Evolutionary conservation across 64 coral and sea anemone genomes (phyloP).

Genomic region (Trachythela sp.): DNA sequence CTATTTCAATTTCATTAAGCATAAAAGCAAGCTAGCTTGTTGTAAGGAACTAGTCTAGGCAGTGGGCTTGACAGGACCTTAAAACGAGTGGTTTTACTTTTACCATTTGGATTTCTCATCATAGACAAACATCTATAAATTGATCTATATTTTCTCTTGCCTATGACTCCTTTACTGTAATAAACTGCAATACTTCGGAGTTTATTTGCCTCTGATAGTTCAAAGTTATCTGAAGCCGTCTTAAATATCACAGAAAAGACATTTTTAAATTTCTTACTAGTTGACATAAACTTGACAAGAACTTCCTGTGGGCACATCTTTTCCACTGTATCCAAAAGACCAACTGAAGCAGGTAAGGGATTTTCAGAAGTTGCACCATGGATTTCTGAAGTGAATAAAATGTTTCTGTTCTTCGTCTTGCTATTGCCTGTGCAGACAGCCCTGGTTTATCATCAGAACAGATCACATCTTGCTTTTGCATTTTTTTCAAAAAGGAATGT

Average conservation of each 20-base stretch:
- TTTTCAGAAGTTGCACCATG: not conserved
- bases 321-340: not conserved
- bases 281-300: conserved; percentile 4
- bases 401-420: not conserved
- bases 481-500: not conserved
- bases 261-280: conserved; percentile 16
- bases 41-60: conserved; percentile 53
- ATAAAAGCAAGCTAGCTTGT: conserved; percentile 44
- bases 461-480: not conserved
- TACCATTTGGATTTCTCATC: conserved; percentile 25
- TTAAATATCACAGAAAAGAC: conserved; percentile 35
- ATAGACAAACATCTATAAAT: conserved; percentile 23
- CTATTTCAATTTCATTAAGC: conserved; percentile 48
- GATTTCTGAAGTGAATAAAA: not conserved
- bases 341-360: not conserved
- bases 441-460: not conserved
- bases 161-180: conserved; percentile 66
- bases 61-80: conserved; percentile 47
- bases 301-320: not conserved
- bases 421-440: not conserved
- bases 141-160: conserved; percentile 56
- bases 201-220: conserved; percentile 44
- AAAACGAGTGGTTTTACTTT: conserved; percentile 47
- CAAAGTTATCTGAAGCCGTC: conserved; percentile 27
- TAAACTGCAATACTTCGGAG: conserved; percentile 61